These are phyloP conservation scores for Panthera uncia DNA, from an alignment of 2,113 vertebrate species.

Conservation along the genomic window DNA sequence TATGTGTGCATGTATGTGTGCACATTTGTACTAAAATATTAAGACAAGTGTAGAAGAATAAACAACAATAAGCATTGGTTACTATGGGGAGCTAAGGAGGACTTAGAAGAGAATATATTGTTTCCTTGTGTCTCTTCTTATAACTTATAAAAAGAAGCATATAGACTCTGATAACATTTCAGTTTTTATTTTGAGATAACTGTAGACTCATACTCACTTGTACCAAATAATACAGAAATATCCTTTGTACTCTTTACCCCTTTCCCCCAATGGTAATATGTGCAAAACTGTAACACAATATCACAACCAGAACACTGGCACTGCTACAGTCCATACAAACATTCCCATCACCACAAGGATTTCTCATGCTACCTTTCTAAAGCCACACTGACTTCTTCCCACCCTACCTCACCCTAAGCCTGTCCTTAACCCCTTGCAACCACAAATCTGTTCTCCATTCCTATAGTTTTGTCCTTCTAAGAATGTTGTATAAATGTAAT, in stretches of 20 bases:
- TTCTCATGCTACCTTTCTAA: not conserved
- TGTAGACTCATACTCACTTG: not conserved
- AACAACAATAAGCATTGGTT: not conserved
- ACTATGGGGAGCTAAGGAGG: not conserved
- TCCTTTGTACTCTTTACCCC: not conserved
- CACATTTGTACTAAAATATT: conserved; percentile 14
- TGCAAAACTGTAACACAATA: not conserved
- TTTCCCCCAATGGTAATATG: not conserved
- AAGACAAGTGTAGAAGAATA: not conserved
- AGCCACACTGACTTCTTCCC: not conserved
- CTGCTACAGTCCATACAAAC: not conserved
- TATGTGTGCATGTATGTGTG: not conserved
- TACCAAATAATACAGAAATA: conserved; percentile 13
- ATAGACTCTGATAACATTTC: not conserved
- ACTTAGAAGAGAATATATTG: not conserved
- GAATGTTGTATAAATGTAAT: not conserved
- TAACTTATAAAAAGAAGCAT: not conserved
- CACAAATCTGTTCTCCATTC: not conserved
- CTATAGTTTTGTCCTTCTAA: not conserved
- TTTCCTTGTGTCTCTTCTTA: not conserved
- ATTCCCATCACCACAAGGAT: not conserved
- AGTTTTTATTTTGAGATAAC: not conserved
- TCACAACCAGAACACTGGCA: not conserved
- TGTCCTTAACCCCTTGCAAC: not conserved
- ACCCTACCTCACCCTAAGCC: not conserved